Conservation (phyloP, 2,797 vertebrate species). For the Lemur catta region DNA sequence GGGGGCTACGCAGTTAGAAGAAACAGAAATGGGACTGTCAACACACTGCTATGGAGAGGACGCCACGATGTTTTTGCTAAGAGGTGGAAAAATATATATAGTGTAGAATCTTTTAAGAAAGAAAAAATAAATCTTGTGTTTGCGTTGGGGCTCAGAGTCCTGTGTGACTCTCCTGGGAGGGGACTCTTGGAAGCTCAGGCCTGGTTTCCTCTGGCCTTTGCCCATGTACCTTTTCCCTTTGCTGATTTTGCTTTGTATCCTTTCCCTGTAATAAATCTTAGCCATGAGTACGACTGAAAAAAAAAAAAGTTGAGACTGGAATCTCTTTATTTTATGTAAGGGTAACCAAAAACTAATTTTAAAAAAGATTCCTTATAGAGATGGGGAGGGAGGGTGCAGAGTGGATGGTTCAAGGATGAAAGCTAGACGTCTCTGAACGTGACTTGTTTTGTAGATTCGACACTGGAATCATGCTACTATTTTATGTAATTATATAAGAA, state of each 20-base stretch:
- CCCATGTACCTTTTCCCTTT: background rate
- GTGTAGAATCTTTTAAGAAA: background rate
- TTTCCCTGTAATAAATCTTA: background rate
- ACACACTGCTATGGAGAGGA: background rate
- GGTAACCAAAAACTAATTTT: background rate
- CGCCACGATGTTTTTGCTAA: background rate
- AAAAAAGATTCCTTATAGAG: background rate
- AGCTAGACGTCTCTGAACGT: background rate
- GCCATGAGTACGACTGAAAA: background rate
- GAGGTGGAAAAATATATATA: background rate
- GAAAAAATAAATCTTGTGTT: background rate
- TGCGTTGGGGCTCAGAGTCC: background rate
- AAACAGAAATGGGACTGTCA: background rate
- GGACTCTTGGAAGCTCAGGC: background rate
- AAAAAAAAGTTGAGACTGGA: background rate
- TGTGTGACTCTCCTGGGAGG: background rate
- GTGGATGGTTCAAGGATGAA: background rate
- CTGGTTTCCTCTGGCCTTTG: background rate
- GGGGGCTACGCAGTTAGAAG: background rate
- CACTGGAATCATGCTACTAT: background rate
- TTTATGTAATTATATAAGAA: background rate
- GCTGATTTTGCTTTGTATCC: background rate
- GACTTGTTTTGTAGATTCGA: background rate
- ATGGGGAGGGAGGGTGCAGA: background rate
- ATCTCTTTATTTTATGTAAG: background rate